Percentiles rank a stretch among this genome's conserved stretches.
Conservation (phyloP, 2,113 vertebrate genomes). For the Seriola rivoliana region DNA sequence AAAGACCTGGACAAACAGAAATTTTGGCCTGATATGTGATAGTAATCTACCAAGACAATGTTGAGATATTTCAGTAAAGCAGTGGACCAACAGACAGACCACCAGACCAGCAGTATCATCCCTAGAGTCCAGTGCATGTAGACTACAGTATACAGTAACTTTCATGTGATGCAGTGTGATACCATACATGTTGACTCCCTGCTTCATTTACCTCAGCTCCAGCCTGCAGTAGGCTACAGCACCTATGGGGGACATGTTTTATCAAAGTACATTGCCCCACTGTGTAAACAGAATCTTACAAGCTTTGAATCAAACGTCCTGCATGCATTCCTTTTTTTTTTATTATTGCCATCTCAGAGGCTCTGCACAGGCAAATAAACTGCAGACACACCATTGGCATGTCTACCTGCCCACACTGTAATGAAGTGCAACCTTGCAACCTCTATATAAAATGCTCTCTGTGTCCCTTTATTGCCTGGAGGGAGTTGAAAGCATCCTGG, state of each 20-base stretch:
- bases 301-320: slow-evolving; percentile 66
- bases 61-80: not conserved
- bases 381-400: slow-evolving; percentile 60
- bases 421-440: slow-evolving; percentile 77
- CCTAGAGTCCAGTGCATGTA: not conserved
- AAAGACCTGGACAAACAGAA: not conserved
- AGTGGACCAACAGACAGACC: not conserved
- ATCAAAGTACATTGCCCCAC: slow-evolving; percentile 20
- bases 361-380: slow-evolving; percentile 68
- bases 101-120: not conserved
- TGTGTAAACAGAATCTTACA: slow-evolving; percentile 56
- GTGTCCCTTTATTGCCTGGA: slow-evolving; percentile 73
- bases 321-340: slow-evolving; percentile 51
- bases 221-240: slow-evolving; percentile 23
- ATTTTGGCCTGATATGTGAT: not conserved
- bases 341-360: slow-evolving; percentile 50
- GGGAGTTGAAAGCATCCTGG: slow-evolving; percentile 71
- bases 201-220: slow-evolving; percentile 26
- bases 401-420: slow-evolving; percentile 72
- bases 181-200: slow-evolving; percentile 12
- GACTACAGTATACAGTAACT: not conserved
- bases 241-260: slow-evolving; percentile 44
- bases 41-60: not conserved
- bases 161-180: slow-evolving; percentile 14
- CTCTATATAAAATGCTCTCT: slow-evolving; percentile 73